Base-by-base conservation (phyloP, 1,140 invertebrate species). In the Phthorimaea operculella region DNA sequence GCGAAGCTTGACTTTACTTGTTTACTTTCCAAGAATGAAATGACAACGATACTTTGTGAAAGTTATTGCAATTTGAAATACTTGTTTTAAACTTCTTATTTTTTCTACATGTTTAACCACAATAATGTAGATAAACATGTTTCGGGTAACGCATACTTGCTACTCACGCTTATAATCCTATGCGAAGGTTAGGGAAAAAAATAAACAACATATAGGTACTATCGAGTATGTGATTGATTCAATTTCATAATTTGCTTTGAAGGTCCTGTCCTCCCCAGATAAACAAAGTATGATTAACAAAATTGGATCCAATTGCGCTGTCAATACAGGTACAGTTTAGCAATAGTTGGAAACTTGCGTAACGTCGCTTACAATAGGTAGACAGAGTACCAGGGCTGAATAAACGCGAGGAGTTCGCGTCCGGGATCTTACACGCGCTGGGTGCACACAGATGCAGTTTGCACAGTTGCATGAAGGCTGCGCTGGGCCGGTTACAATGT, bases 391-490 rank as follows among this genome's bases (percentile, higher is more conserved):
- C 59, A 77, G 76, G 72, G 59, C 47, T 54, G 34, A 72, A 79
- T 60, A 55, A 51, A 58, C 34, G 51, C 48, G 34, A 28, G 55
- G 58, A 36, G 50, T 14, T 59, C 34, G 51, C 45, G 71, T 60
- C 70, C 72, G 60, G 72, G 71, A 71, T 62, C 69, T 73, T 79
- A 70, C 72, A 67, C 68, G 64, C 59, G 68, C 66, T 58, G 55
- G 48, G 54, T 64, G 66, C 70, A 71, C 51, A 65, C 64, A 72
- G 44, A 57, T 59, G 51, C 54, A 53, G 57, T 59, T 58, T 60
- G 58, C 65, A 72, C 36, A 47, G 3, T 74, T 75, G 68, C 58
- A 64, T 63, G 75, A 78, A 76, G 71, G 77, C 67, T 79, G 70
- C 66, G 68, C 65, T 70, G 21, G 21, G 21, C 67, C 67, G 66